A percentile compares a stretch with the other conserved stretches of the same genome.
Evolutionary conservation across 2,797 vertebrate species (phyloP).

Genomic region (Ambastaia sidthimunki): DNA sequence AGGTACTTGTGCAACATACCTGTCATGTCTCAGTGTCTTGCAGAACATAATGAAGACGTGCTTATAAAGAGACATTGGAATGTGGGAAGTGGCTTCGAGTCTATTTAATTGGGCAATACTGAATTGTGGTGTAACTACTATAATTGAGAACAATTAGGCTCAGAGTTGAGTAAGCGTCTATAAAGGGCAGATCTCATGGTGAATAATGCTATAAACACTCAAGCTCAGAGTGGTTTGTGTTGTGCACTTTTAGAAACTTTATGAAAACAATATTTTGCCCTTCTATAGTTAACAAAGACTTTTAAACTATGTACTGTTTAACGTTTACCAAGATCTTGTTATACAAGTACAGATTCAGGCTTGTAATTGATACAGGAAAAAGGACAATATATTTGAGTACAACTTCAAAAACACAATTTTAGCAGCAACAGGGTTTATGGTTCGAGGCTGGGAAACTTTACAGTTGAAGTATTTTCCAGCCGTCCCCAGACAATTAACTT

Average conservation of each 20-base stretch:
- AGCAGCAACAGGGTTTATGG: conserved; percentile 32
- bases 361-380: conserved; percentile 3
- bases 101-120: conserved; percentile 10
- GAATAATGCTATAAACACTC: background rate
- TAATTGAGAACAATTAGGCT: conserved; percentile 15
- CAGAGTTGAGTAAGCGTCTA: conserved; percentile 14
- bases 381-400: background rate
- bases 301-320: too few relatives aligned
- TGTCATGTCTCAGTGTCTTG: background rate
- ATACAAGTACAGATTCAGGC: background rate
- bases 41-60: background rate
- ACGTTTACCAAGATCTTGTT: too few relatives aligned
- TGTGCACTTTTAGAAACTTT: background rate
- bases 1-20: conserved; percentile 17
- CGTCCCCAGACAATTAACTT: conserved; percentile 19
- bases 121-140: conserved; percentile 9
- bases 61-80: background rate
- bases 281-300: background rate
- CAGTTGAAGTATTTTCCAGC: conserved; percentile 43
- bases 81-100: background rate
- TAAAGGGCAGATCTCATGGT: background rate
- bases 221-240: background rate
- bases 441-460: conserved; percentile 21
- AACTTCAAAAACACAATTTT: conserved; percentile 22
- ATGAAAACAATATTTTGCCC: background rate